phyloP scores from a whole-genome alignment of 1,140 invertebrate species.

The Gonatopus flavifemur region DNA sequence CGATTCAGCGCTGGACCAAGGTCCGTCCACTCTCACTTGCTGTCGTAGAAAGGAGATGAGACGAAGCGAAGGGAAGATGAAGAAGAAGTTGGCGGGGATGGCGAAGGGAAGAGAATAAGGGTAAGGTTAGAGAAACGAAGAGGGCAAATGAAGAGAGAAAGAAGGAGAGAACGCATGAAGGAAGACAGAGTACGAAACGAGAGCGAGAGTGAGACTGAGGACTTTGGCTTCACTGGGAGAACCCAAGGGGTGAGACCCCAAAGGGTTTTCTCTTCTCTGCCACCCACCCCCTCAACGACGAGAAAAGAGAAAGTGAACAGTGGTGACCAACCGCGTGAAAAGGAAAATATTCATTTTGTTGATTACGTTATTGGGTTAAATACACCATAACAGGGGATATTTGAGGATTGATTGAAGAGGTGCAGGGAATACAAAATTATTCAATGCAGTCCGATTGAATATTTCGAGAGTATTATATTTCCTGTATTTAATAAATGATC shows the following conservation, averaged over 20 bases:
- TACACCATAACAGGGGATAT: too few relatives aligned
- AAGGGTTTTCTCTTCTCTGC: constrained; percentile 43
- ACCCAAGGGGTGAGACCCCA: constrained; percentile 47
- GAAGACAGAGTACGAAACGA: constrained; percentile 13
- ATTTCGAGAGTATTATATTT: too few relatives aligned
- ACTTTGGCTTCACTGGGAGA: constrained; percentile 23
- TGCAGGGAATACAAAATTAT: too few relatives aligned
- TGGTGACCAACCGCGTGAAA: constrained; percentile 43
- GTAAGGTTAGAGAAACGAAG: background rate
- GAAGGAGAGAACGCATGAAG: constrained; percentile 3
- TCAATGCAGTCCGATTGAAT: too few relatives aligned
- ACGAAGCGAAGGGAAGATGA: too few relatives aligned
- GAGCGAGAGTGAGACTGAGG: constrained; percentile 48
- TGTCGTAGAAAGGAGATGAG: too few relatives aligned
- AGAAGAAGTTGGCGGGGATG: constrained; percentile 26
- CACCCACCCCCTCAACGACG: background rate
- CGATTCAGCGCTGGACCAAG: constrained; percentile 55
- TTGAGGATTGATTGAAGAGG: too few relatives aligned
- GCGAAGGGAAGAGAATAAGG: constrained; percentile 8
- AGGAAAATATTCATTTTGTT: too few relatives aligned
- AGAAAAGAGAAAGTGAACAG: constrained; percentile 49
- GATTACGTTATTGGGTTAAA: too few relatives aligned
- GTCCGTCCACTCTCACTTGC: constrained; percentile 54
- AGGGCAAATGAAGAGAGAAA: background rate
- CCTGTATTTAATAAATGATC: too few relatives aligned